Percentiles rank a stretch among this genome's conserved stretches.
Conservation (phyloP, 2,888 invertebrate genomes). For the Hypolimnas misippus region DNA sequence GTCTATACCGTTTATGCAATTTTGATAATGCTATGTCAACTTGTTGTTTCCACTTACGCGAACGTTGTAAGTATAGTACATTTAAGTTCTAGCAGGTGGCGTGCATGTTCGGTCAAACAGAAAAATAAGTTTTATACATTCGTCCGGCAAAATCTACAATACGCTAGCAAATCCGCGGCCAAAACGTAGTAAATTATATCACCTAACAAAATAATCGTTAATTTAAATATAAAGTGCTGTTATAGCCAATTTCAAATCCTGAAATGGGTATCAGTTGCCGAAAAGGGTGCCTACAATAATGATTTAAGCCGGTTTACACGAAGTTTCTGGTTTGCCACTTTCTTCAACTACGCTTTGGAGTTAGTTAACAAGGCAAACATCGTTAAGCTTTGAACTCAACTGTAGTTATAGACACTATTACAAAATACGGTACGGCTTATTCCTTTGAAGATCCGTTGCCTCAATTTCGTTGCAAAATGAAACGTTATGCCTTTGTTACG, state of each 20-base stretch:
- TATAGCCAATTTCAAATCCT: not conserved
- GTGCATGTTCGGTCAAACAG: no score
- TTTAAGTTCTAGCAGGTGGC: no score
- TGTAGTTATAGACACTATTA: conserved; percentile 41
- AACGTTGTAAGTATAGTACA: no score
- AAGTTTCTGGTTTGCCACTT: conserved; percentile 27
- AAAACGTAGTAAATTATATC: not conserved
- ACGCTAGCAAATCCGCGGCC: no score
- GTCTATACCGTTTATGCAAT: no score
- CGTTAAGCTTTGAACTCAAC: conserved; percentile 54
- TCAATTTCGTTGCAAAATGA: not conserved
- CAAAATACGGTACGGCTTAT: conserved; percentile 17
- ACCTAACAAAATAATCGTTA: not conserved
- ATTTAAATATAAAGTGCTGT: not conserved
- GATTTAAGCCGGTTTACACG: conserved; percentile 25
- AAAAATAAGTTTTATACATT: no score
- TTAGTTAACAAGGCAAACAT: conserved; percentile 67
- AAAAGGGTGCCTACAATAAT: conserved; percentile 28
- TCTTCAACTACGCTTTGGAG: conserved; percentile 56
- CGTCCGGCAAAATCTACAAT: no score
- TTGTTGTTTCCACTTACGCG: no score
- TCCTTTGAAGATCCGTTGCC: conserved; percentile 11
- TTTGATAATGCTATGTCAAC: no score
- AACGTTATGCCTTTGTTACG: not conserved
- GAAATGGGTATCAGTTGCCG: conserved; percentile 21